Evolutionary conservation across 2,113 vertebrate species (phyloP), one percentile per base, ranked within the genome.

Genomic region (Siphamia tubifer): DNA sequence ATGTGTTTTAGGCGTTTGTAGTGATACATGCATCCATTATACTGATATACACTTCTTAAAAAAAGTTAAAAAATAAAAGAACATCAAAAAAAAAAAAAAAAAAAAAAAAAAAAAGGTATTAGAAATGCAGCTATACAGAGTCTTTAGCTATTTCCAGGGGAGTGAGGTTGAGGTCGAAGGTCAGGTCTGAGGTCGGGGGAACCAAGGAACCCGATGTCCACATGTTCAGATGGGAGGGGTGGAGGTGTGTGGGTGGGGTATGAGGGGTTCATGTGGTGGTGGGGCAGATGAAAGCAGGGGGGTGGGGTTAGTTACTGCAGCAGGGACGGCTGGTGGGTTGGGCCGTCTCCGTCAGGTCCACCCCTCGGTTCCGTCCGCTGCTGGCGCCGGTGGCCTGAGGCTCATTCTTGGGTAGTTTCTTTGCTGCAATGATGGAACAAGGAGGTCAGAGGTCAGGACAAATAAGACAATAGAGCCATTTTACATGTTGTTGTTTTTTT

Each of bases 321-420:
- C 96, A 98, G 90, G 95, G 89, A 74, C 93, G 94, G 92, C 95
- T 96, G 91, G 92, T 84, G 83, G 94, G 94, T 84, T 96, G 97
- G 45, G 95, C 93, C 28, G 96, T 92, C 92, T 98, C 97, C 16
- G 96, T 96, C 89, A 98, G 95, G 88, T 98, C 96, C 90, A 97
- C 98, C 42, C 96, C 96, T 89, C 95, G 92, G 94, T 92, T 95
- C 91, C 96, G 92, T 36, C 92, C 87, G 63, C 94, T 91, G 84
- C 71, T 94, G 60, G 91, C 79, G 69, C 94, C 95, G 44, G 94
- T 77, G 36, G 92, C 93, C 73, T 96, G 96, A 74, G 96, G 95
- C 91, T 99, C 98, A 38, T 90, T 98, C 93, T 98, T 99, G 48
- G 97, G 97, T 74, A 99, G 89, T 75, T 98, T 98, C 94, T 98